Evolutionary conservation across 2,888 invertebrate species (phyloP), one percentile per base, ranked within the genome.

Genomic region (Drosophila meridionalis): DNA sequence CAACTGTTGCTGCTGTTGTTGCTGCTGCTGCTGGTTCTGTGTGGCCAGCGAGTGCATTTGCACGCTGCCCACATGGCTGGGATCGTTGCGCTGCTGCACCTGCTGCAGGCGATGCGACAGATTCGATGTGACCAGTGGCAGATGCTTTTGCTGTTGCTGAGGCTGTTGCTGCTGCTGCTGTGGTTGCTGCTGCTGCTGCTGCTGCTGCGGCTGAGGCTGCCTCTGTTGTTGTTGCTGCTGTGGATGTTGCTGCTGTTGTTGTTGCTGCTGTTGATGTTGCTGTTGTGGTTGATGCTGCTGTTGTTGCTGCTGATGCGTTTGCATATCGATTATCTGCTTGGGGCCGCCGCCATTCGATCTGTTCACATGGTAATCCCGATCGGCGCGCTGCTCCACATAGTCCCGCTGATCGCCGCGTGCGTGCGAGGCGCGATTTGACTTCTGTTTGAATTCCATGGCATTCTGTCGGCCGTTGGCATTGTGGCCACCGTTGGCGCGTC

Each of bases 41-140:
- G 86, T 84, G 38, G 92, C 92, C 56, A 93, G 67, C n/a, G 93
- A 88, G 62, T 93, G 93, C 93, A 93, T 93, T 85, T 93, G 93
- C 3, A 93, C 91, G 59, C 92, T 93, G n/a, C 93, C 93, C 8
- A 93, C 93, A 68, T 93, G 93, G 73, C 92, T 93, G 14, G 93
- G 93, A 76, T 93, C 93, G 68, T 93, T 93, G 4, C 92, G 91
- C 64, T 92, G 92, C 74, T 92, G 92, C 28, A 92, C 92, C 69
- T 92, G 92, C 56, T 92, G 92, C 71, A 92, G 76, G 14, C 92
- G 89, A 68, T 92, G 92, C n/a, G 92, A 91, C 8, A 92, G 73
- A 73, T 92, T 92, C 4, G 92, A 88, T 5, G 78, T 76, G n/a
- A 73, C 76, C 26, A 70, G 67, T 14, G 76, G 66, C 28, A 70